A percentile compares a stretch with the other conserved stretches of the same genome.
These are phyloP conservation scores for Syrista parreyssii DNA, from an alignment of 2,888 invertebrate genomes.

Conservation along the genomic window DNA sequence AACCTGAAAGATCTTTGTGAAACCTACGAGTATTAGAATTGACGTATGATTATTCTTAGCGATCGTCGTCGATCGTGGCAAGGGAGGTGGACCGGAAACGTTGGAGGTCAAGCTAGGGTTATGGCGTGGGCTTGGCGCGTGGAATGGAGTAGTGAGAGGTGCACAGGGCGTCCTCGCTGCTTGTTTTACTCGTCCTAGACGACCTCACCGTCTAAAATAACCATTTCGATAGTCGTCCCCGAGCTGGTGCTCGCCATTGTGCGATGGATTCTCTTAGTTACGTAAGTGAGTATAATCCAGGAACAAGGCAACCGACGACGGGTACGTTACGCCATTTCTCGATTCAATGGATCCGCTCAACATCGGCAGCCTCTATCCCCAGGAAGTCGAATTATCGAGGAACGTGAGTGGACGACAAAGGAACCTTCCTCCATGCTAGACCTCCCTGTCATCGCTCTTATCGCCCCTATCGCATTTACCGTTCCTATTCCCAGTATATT, in stretches of 20 bases:
- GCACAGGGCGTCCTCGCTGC: conserved; percentile 55
- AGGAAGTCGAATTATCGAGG: neutral
- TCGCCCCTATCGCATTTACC: neutral
- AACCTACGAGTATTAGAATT: neutral
- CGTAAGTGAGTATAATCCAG: neutral
- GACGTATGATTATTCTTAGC: neutral
- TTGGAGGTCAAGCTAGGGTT: conserved; percentile 52
- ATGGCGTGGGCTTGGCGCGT: conserved; percentile 44
- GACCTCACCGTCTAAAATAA: conserved; percentile 61
- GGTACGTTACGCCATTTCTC: neutral
- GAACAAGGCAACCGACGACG: neutral
- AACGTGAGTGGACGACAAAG: neutral
- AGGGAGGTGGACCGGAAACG: conserved; percentile 44
- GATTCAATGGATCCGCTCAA: neutral
- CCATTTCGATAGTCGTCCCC: conserved; percentile 46
- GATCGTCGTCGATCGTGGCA: conserved; percentile 1
- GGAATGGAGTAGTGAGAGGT: conserved; percentile 36
- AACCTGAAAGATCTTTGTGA: neutral
- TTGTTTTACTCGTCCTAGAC: conserved; percentile 59
- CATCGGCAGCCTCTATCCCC: neutral
- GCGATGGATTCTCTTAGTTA: neutral
- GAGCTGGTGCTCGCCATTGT: conserved; percentile 22
- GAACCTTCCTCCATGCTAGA: neutral
- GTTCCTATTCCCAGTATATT: neutral
- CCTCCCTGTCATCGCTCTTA: neutral